These are phyloP conservation scores for Sula dactylatra DNA, from an alignment of 2,113 vertebrate genomes.

Conservation along the genomic window DNA sequence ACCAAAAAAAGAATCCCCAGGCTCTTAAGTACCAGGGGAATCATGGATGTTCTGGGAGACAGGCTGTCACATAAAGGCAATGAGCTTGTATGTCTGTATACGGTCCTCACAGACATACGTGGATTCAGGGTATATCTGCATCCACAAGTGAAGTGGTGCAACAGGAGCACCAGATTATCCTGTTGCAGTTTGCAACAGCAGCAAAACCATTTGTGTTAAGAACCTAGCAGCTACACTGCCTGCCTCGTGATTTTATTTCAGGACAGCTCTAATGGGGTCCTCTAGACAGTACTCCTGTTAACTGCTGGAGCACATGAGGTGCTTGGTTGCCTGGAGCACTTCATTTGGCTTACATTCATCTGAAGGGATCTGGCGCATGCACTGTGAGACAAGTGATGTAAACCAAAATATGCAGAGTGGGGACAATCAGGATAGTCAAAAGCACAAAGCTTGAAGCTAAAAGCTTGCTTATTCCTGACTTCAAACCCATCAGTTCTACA, in stretches of 20 bases:
- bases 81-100: not conserved
- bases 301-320: not conserved
- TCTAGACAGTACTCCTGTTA: not conserved
- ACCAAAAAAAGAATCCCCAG: not conserved
- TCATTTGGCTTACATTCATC: not conserved
- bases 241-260: not conserved
- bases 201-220: not conserved
- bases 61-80: not conserved
- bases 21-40: not conserved
- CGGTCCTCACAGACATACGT: not conserved
- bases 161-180: not conserved
- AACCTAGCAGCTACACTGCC: not conserved
- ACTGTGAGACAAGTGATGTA: not conserved
- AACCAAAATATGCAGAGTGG: not conserved
- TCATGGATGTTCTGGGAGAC: not conserved
- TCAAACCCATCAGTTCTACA: not conserved
- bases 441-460: not conserved
- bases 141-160: not conserved
- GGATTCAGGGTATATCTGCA: not conserved
- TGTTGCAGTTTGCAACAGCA: not conserved
- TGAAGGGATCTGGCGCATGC: not conserved
- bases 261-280: not conserved
- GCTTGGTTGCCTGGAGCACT: not conserved
- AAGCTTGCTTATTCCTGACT: not conserved
- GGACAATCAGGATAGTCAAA: not conserved